phyloP scores from a whole-genome alignment of 2,113 vertebrate species.

The Passer domesticus region DNA sequence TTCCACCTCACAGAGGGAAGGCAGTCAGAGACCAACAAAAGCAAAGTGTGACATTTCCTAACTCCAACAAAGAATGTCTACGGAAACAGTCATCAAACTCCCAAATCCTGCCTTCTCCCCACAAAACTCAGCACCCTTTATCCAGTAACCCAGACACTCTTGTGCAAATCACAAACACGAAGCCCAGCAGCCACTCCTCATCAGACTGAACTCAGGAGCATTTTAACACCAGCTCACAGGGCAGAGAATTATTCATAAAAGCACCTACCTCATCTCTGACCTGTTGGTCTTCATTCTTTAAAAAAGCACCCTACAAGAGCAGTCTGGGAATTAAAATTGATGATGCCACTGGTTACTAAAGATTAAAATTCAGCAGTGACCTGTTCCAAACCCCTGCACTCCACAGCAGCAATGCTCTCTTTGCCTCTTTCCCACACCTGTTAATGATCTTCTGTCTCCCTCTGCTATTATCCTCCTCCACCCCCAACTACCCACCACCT shows the following conservation, averaged over 20 bases:
- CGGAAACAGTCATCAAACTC: background rate
- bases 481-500: background rate
- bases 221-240: background rate
- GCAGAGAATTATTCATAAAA: background rate
- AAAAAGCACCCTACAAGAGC: background rate
- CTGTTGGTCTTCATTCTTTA: background rate
- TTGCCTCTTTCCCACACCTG: background rate
- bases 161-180: fast-evolving
- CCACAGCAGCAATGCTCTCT: background rate
- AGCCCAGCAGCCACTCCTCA: background rate
- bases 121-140: background rate
- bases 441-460: background rate
- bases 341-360: background rate
- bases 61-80: background rate
- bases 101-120: background rate
- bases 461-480: background rate
- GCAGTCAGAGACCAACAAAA: background rate
- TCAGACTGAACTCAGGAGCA: background rate
- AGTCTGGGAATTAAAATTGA: background rate
- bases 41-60: background rate
- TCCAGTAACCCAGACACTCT: background rate
- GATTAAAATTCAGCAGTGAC: background rate
- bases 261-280: background rate
- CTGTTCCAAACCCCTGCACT: background rate
- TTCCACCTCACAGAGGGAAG: background rate